Conservation (phyloP, 2,888 invertebrate species). For the Diarsia brunnea region DNA sequence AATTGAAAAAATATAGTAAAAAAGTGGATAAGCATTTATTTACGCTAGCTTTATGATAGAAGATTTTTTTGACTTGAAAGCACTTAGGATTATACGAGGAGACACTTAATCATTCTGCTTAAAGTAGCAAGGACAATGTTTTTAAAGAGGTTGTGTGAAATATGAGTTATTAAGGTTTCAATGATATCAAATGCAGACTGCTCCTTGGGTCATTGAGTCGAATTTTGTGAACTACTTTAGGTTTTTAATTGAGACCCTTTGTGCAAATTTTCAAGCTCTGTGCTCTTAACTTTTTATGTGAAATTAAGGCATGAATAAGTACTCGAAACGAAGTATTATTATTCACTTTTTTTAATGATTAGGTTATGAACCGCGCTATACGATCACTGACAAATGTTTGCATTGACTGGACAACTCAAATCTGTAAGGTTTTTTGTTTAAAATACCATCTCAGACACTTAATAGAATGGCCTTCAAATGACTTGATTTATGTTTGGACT, state of each 20-base stretch:
- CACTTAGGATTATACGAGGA: constrained; percentile 6
- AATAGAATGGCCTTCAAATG: too few species aligned
- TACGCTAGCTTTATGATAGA: background rate
- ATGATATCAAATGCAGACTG: background rate
- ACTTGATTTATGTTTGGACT: too few species aligned
- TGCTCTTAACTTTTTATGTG: background rate
- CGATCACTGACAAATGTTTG: too few species aligned
- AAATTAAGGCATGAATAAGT: background rate
- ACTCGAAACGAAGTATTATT: too few species aligned
- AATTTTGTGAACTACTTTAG: background rate
- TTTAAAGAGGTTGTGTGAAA: background rate
- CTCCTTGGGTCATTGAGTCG: background rate
- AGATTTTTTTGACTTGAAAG: constrained; percentile 2
- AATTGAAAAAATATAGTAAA: background rate
- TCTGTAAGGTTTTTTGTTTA: too few species aligned
- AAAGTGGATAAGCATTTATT: constrained; percentile 8
- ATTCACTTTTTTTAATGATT: too few species aligned
- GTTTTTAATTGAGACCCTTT: background rate
- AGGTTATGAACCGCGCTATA: too few species aligned
- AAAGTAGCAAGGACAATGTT: background rate
- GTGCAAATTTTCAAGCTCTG: background rate
- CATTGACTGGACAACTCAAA: too few species aligned
- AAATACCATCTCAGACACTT: too few species aligned
- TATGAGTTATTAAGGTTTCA: background rate
- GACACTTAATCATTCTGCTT: background rate